Evolutionary conservation across 1,140 invertebrate species (phyloP), one percentile per base, ranked within the genome.

Genomic region (Zaprionus ornatus): DNA sequence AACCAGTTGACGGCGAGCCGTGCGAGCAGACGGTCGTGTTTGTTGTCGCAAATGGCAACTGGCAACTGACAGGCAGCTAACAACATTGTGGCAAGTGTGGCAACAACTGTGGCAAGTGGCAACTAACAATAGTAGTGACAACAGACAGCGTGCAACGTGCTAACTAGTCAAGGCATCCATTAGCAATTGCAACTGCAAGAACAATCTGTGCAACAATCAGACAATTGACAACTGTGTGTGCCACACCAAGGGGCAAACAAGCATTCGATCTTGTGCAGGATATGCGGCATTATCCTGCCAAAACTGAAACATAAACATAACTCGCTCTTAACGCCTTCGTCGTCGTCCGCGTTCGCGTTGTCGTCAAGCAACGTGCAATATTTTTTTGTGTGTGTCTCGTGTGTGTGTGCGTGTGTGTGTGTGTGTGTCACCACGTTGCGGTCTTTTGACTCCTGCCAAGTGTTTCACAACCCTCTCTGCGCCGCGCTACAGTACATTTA

Each of bases 1-100:
- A 73, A 88, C 79, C 80, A 91, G 91, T 91, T 91, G 82, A 84
- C 84, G 90, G 77, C 84, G 81, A 91, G 86, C 91, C 77, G 85
- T 91, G 72, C 83, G 67, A 88, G 87, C 83, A 88, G 87, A 88
- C 90, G 90, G 91, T 91, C 90, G 90, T 90, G 90, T 91, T 45
- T 82, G 68, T 64, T 77, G 76, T 90, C 71, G 77, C 68, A 71
- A 74, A 15, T 40, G 56, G 35, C 69, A 61, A 61, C 60, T 50
- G 21, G 27, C 59, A 61, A 29, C n/a, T 35, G 55, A 5, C 21
- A 52, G 48, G 35, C 68, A 64, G 59, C 59, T 35, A 19, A 42
- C 57, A 61, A 19, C 15, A 37, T 7, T n/a, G 29, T 32, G 29
- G 29, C 29, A 29, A 29, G 29, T 42, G 40, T 40, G 37, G 37